These are phyloP conservation scores for Latrodectus hesperus DNA, from an alignment of 2,888 invertebrate genomes.

Conservation along the genomic window DNA sequence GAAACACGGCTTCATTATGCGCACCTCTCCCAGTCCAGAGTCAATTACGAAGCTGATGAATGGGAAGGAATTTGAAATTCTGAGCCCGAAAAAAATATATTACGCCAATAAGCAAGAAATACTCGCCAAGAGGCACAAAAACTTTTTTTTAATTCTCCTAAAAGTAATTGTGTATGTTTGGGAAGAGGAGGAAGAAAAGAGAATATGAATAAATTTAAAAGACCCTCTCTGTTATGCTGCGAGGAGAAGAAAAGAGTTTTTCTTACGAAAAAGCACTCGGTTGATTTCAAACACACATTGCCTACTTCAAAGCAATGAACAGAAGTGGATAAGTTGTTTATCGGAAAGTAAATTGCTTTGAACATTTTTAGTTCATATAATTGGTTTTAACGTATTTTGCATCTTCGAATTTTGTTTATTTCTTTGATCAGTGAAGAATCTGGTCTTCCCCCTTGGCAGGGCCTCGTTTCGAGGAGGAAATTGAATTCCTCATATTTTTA, in stretches of 20 bases:
- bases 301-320: constrained; percentile 1
- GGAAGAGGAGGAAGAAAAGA: constrained; percentile 6
- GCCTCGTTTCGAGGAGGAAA: too few relatives aligned
- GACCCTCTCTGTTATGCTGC: background rate
- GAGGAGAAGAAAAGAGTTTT: background rate
- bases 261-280: constrained; percentile 13
- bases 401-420: background rate
- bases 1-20: constrained; percentile 24
- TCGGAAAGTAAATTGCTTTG: constrained; percentile 47
- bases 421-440: background rate
- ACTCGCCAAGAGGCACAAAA: constrained; percentile 29
- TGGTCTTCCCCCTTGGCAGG: too few relatives aligned
- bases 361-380: constrained; percentile 31
- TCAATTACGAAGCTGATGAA: constrained; percentile 38
- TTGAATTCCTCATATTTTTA: too few relatives aligned
- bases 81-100: background rate
- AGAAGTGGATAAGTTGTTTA: constrained; percentile 22
- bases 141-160: constrained; percentile 22
- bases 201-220: constrained; percentile 41
- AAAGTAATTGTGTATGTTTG: constrained; percentile 15
- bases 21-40: background rate
- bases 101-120: constrained; percentile 14
- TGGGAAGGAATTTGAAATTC: constrained; percentile 28
- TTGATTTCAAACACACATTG: constrained; percentile 19
- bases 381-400: constrained; percentile 5